Percentiles rank a stretch among this genome's conserved stretches.
Evolutionary conservation across 2,113 vertebrate genomes (phyloP).

Genomic region (Ceyx margarethae): DNA sequence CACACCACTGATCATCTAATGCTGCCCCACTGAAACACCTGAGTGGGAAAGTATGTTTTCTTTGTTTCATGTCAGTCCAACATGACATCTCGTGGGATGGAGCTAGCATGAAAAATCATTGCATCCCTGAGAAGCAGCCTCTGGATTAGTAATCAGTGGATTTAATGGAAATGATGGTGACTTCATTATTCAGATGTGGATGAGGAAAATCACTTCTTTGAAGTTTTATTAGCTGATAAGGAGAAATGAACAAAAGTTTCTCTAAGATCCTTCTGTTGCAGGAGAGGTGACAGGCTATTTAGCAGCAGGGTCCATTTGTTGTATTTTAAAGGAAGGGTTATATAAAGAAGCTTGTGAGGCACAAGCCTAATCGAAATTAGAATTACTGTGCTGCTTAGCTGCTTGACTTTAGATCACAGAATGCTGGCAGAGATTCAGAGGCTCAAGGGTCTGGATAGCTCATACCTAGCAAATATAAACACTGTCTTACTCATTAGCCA

Average conservation of each 20-base stretch:
- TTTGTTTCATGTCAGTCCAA: conserved; percentile 20
- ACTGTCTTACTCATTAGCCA: neutral
- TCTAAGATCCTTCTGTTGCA: neutral
- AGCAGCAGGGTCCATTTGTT: neutral
- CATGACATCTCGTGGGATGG: neutral
- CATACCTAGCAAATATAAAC: neutral
- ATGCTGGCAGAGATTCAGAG: neutral
- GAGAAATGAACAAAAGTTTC: neutral
- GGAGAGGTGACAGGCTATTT: neutral
- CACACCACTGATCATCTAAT: neutral
- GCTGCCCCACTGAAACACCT: conserved; percentile 16
- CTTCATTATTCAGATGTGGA: neutral
- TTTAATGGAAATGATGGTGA: neutral
- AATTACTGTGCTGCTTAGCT: neutral
- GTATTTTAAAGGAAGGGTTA: neutral
- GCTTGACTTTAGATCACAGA: neutral
- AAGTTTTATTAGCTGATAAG: neutral
- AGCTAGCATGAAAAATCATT: neutral
- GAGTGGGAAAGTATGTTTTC: neutral
- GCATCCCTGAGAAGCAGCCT: neutral
- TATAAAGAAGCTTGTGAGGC: neutral
- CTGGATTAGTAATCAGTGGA: conserved; percentile 7
- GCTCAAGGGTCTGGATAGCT: neutral
- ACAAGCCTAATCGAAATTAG: neutral
- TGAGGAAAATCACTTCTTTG: neutral